Base-by-base conservation (phyloP, 2,888 invertebrate genomes). In the Hemicrepidius hirtus region DNA sequence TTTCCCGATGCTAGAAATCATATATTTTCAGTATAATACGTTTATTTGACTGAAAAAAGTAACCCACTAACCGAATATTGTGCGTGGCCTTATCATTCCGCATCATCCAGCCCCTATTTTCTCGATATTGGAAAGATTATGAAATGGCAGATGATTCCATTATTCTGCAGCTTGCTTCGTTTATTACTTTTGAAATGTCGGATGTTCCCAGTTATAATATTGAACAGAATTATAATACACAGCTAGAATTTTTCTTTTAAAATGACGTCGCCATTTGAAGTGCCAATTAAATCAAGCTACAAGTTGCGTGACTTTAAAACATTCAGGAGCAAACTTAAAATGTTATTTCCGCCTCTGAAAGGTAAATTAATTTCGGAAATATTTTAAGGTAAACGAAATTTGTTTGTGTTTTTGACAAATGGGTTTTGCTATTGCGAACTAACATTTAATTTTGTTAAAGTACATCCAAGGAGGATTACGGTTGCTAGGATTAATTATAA, bases 71-170 rank as follows among this genome's bases (percentile, higher is more conserved):
- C 16, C 46, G 18, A 13, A 46, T 16, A 18, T 16, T 16, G 18
- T 46, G 46, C 16, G 16, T 46, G 4, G 16, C 18, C 3, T 46
- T 46, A 46, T 46, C 16, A 46, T 46, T 46, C 46, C 16, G 16
- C 16, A 46, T 16, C 20, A 16, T 16, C 13, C 46, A 46, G 6
- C 28, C 53, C 53, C 49, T 12, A 21, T 13, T 12, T 28, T 53
- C 28, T 24, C 13, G 53, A 53, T 53, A 53, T 53, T 53, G 53
- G 53, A 53, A 53, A 53, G 53, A 53, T 53, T 53, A 53, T 53
- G 53, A 53, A 53, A 53, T 53, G 53, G 53, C 53, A 53, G 53
- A 53, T 53, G 53, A 53, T 53, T 53, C 53, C 28, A 53, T 53
- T 53, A 53, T 53, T 53, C 53, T 32, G 28, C 28, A 24, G 28